Base-by-base conservation (phyloP, 2,888 invertebrate genomes). In the Ypsolopha sequella region DNA sequence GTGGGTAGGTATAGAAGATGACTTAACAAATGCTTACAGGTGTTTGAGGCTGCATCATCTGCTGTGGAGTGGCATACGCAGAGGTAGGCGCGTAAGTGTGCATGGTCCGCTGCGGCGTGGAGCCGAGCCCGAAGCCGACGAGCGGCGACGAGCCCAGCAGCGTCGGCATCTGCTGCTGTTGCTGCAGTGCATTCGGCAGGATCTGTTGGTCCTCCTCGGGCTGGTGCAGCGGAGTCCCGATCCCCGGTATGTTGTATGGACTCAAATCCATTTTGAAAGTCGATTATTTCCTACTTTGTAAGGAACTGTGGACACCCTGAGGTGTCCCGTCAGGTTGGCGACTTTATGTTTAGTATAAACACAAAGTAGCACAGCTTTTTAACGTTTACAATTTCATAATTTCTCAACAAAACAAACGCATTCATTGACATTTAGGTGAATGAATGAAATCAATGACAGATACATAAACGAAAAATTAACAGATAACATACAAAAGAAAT, bases 201-300 rank as follows among this genome's bases (percentile, higher is more conserved):
- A 96, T 96, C 73, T 94, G 93, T 73, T 96, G 95, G 74, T 96
- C 96, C 69, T 96, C 95, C 71, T 96, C 95, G 14, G 95, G 94
- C 65, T 95, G 95, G 85, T 96, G 95, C 11, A 95, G 74, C 2
- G 96, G 96, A 6, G 96, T 96, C 52, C 94, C 95, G 72, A 96
- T 95, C 65, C 95, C 95, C 56, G 95, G 95, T 75, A 96, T 95
- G 63, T 94, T 94, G 57, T 94, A 95, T 14, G 96, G 96, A 81
- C 95, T 96, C 35, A 94, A 93, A 90, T 96, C 95, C 95, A 95
- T 95, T 61, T 79, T 88, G 53, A 45, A 46, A 33, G 8, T 43
- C 2, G 46, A n/a, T 6, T 46, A 9, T 10, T n/a, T 24, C 24
- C 4, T 24, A 24, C 24, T 24, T 24, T 24, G 2, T 24, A 4